Evolutionary conservation across 2,797 vertebrate species (phyloP).

Genomic region (Lacerta viridis): DNA sequence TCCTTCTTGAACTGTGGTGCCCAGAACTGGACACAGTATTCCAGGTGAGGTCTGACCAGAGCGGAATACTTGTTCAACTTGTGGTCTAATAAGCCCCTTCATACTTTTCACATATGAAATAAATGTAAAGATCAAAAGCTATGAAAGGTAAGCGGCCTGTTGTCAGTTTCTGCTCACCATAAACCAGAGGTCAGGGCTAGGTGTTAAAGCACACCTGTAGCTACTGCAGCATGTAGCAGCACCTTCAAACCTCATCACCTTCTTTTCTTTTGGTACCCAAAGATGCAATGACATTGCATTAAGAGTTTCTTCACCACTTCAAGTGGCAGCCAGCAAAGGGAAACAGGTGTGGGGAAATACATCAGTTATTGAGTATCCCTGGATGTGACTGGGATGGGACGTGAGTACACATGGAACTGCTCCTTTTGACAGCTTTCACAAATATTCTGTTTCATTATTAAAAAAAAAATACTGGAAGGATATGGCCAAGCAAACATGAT

Average conservation of each 20-base stretch:
- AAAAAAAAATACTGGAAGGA: not conserved
- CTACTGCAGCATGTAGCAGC: not conserved
- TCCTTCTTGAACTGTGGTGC: too few species aligned
- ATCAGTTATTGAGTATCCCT: not conserved
- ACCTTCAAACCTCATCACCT: too few species aligned
- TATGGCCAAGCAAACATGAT: too few species aligned
- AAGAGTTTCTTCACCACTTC: not conserved
- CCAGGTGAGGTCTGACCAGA: too few species aligned
- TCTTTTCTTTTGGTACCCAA: not conserved
- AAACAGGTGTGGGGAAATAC: not conserved
- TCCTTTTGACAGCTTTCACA: not conserved
- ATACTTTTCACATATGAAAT: not conserved
- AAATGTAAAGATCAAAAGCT: not conserved
- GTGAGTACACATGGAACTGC: too few species aligned
- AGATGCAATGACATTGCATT: too few species aligned
- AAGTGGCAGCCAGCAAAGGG: not conserved
- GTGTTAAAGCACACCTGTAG: not conserved
- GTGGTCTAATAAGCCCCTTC: too few species aligned
- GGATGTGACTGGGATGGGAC: not conserved
- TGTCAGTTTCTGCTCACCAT: not conserved
- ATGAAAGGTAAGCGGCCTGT: not conserved
- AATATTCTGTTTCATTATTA: not conserved
- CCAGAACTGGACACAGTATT: too few species aligned
- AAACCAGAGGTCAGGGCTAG: not conserved
- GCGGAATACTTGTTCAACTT: too few species aligned